phyloP scores from a whole-genome alignment of 2,797 vertebrate species.

The Muraenolepis orangiensis region DNA sequence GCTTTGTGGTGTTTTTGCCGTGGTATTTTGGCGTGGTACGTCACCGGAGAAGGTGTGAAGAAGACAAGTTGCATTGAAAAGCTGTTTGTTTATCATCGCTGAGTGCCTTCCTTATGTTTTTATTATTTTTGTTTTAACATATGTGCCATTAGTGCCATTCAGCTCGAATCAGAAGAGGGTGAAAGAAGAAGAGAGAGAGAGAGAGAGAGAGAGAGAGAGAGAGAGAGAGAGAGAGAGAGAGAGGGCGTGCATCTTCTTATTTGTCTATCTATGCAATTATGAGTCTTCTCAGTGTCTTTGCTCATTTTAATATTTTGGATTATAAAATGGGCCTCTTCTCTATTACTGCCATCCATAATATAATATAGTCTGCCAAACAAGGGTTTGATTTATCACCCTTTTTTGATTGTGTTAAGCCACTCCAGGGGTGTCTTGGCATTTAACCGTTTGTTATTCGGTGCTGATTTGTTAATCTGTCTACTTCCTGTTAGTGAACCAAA shows the following conservation, averaged over 20 bases:
- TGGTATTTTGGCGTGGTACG: conserved; percentile 38
- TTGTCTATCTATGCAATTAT: conserved; percentile 64
- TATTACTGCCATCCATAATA: conserved; percentile 13
- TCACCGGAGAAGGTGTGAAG: conserved; percentile 21
- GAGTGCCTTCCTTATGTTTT: conserved; percentile 61
- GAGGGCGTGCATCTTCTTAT: conserved; percentile 43
- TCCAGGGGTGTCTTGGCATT: too few species aligned
- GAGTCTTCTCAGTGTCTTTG: conserved; percentile 45
- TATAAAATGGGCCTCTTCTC: conserved; percentile 37
- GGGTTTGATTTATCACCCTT: not conserved
- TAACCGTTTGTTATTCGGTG: not conserved
- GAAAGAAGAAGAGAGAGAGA: too few species aligned
- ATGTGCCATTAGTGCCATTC: conserved; percentile 32
- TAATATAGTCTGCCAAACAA: not conserved
- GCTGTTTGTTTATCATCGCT: conserved; percentile 43
- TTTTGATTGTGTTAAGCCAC: not conserved
- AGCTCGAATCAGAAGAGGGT: conserved; percentile 36
- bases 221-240: too few species aligned
- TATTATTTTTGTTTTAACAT: conserved; percentile 42
- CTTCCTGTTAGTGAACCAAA: conserved; percentile 14
- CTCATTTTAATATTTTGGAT: conserved; percentile 37
- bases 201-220: too few species aligned
- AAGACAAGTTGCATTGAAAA: conserved; percentile 50
- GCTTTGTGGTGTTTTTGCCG: conserved; percentile 30
- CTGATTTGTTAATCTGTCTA: not conserved